Conservation (phyloP, 2,888 invertebrate genomes). For the Plagodis pulveraria region DNA sequence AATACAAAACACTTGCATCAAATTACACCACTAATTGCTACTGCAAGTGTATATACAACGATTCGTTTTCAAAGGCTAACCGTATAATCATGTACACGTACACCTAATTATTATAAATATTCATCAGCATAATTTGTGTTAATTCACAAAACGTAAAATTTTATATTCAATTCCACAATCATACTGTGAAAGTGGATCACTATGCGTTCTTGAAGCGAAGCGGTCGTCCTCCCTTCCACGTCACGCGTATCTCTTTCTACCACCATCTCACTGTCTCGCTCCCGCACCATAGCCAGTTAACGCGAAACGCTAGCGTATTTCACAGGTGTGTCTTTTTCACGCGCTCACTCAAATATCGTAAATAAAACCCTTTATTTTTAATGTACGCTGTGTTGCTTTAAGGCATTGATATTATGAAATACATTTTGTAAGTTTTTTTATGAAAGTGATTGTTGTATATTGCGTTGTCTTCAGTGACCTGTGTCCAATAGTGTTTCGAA, state of each 20-base stretch:
- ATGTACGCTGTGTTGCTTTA: slow-evolving; percentile 10
- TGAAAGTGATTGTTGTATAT: slow-evolving; percentile 30
- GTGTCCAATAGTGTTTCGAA: slow-evolving; percentile 58
- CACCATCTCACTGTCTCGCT: slow-evolving; percentile 70
- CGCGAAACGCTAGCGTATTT: slow-evolving; percentile 68
- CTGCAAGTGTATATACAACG: background rate
- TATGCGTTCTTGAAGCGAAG: slow-evolving; percentile 73
- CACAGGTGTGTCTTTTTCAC: slow-evolving; percentile 64
- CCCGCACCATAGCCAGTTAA: slow-evolving; percentile 71
- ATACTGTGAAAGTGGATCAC: slow-evolving; percentile 59
- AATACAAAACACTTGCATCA: too few species aligned
- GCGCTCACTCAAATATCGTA: slow-evolving; percentile 56
- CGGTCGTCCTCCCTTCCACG: slow-evolving; percentile 77
- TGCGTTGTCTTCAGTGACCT: slow-evolving; percentile 36
- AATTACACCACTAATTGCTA: too few species aligned
- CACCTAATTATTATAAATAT: background rate
- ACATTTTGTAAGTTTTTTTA: slow-evolving; percentile 30
- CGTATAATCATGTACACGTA: slow-evolving; percentile 4
- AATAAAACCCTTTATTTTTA: slow-evolving; percentile 50
- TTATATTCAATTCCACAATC: slow-evolving; percentile 36
- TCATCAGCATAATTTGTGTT: slow-evolving; percentile 5
- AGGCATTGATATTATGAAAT: slow-evolving; percentile 13
- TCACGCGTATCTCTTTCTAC: slow-evolving; percentile 66
- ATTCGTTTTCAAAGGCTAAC: slow-evolving; percentile 3
- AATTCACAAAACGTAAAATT: slow-evolving; percentile 17